A percentile compares a stretch with the other conserved stretches of the same genome.
phyloP scores from a whole-genome alignment of 2,113 vertebrate genomes.

The Saguinus midas region DNA sequence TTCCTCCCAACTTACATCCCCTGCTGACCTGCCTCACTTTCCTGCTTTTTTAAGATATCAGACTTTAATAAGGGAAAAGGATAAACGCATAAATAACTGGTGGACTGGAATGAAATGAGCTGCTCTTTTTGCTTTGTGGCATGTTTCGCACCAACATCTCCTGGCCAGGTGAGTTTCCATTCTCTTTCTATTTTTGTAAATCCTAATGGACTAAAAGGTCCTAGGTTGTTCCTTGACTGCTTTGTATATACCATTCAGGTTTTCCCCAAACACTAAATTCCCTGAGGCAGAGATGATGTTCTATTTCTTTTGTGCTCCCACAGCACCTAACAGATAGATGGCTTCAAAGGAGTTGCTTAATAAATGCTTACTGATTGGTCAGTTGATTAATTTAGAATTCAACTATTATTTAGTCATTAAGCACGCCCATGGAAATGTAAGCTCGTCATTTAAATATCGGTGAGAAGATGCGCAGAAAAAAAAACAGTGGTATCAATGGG shows the following conservation, averaged over 20 bases:
- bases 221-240: background rate
- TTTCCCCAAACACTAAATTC: background rate
- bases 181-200: background rate
- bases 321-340: background rate
- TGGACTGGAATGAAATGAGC: background rate
- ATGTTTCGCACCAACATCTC: background rate
- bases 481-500: background rate
- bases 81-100: background rate
- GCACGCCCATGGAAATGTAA: background rate
- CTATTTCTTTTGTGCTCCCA: background rate
- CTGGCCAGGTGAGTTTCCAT: background rate
- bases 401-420: slow-evolving; percentile 27
- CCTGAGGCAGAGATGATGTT: background rate
- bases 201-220: background rate
- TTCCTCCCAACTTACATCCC: background rate
- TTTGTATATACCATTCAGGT: background rate
- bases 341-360: background rate
- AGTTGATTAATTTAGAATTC: background rate
- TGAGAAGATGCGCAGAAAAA: background rate
- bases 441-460: background rate
- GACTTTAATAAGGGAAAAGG: background rate
- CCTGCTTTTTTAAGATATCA: background rate
- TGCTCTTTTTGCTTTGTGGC: background rate
- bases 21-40: background rate
- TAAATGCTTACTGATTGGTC: background rate